Percentiles rank a stretch among this genome's conserved stretches.
These are phyloP conservation scores for Chelonoidis abingdonii DNA, from an alignment of 2,113 vertebrate species.

Conservation along the genomic window DNA sequence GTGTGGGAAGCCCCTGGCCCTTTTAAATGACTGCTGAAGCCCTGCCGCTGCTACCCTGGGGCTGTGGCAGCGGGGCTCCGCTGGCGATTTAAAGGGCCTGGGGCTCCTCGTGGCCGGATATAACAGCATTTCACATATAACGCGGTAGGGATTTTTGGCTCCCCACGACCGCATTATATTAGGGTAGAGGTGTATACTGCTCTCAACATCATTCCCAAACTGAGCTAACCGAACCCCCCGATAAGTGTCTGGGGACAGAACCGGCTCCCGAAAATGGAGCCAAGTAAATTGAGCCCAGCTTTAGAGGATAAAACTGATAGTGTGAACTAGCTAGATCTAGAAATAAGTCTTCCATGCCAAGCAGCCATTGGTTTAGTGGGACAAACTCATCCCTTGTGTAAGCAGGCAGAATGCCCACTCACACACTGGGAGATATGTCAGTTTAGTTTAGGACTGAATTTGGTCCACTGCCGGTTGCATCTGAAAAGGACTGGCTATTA, in stretches of 20 bases:
- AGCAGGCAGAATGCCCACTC: not conserved
- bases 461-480: not conserved
- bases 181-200: not conserved
- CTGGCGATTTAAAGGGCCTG: no score
- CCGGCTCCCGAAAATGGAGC: not conserved
- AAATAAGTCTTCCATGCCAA: not conserved
- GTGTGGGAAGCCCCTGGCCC: no score
- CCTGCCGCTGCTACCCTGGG: no score
- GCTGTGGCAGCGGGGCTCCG: no score
- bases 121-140: no score
- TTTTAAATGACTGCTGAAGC: no score
- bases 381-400: not conserved
- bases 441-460: not conserved
- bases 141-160: no score
- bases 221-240: not conserved
- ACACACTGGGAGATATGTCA: not conserved
- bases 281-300: not conserved
- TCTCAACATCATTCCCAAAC: not conserved
- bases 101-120: no score
- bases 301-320: not conserved
- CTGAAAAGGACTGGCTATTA: not conserved
- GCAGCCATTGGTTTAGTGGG: not conserved
- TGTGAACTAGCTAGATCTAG: not conserved
- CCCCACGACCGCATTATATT: no score
- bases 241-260: not conserved